Evolutionary conservation across 2,797 vertebrate species (phyloP).

Genomic region (Pempheris klunzingeri): DNA sequence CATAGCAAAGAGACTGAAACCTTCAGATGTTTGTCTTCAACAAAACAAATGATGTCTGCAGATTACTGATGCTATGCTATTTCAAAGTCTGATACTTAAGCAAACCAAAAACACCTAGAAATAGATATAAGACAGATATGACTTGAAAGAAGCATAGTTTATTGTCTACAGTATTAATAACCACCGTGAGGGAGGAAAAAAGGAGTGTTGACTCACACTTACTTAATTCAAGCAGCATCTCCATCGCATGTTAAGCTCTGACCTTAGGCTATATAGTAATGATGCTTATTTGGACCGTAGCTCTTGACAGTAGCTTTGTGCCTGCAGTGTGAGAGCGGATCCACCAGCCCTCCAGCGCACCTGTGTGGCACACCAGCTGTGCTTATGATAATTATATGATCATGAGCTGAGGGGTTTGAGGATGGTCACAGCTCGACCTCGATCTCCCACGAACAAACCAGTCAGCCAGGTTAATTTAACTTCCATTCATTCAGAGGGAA

Average conservation of each 20-base stretch:
- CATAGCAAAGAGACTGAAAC: neutral
- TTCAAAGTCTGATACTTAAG: neutral
- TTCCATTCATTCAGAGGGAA: constrained; percentile 56
- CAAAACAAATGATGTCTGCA: too few relatives aligned
- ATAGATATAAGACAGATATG: neutral
- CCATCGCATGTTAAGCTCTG: constrained; percentile 58
- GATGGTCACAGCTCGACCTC: constrained; percentile 59
- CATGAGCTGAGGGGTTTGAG: constrained; percentile 52
- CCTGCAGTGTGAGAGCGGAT: constrained; percentile 58
- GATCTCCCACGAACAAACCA: constrained; percentile 56
- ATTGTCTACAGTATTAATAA: constrained; percentile 10
- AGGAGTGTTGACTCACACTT: constrained; percentile 45
- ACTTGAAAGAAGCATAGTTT: constrained; percentile 1
- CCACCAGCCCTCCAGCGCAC: constrained; percentile 60
- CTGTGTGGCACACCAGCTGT: constrained; percentile 61
- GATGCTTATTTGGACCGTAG: constrained; percentile 70
- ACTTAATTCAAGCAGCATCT: constrained; percentile 61
- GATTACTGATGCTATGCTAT: neutral
- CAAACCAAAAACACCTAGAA: neutral
- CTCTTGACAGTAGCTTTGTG: constrained; percentile 49
- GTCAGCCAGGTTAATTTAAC: constrained; percentile 52
- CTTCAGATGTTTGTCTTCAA: neutral
- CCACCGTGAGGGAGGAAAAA: constrained; percentile 3
- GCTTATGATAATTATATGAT: constrained; percentile 71
- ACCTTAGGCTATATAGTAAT: constrained; percentile 71